Base-by-base conservation (phyloP, 2,113 vertebrate species). In the Salvelinus alpinus region DNA sequence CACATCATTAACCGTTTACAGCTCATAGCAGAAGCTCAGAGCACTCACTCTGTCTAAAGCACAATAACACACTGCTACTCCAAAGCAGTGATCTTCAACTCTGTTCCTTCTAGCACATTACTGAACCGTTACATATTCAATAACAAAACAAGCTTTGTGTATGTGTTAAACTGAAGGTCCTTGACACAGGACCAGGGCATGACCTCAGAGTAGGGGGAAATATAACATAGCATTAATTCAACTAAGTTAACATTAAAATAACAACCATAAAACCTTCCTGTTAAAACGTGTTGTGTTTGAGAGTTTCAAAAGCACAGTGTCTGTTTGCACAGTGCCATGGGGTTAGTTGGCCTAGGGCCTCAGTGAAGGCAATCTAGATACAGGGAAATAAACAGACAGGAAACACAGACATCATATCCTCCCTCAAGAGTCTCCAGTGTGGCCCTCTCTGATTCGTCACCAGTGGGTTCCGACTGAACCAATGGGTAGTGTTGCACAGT, bases 261-360 rank as follows among this genome's bases (percentile, higher is more conserved):
- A 12, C 38, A 44, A 64, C 29, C 1, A 9, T 34, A 62, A 27
- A 74, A 38, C 1, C 27, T 62, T 31, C 65, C 64, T 79, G 38
- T 11, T 85, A 82, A 82, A 84, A 85, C 2, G 2, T 44, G 38
- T 44, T 47, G 69, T 65, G 75, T 65, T 88, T 65, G 16, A 14
- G 38, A 64, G 70, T 71, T 80, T 86, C 75, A 85, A 84, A 85
- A 27, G 29, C 38, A 44, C 38, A 44, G 51, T 54, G 51, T 54
- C 51, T 14, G 38, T 44, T 9, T 44, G n/a, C 59, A 62, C 20
- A 8, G 59, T 16, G n/a, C 59, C 7, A 22, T 7, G 31, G 29
- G 66, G 20, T 68, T 68, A 34, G 14, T 20, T 20, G 29, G 44
- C 59, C 72, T 20, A 66, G 47, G 62, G 80, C 75, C 81, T 81